These are phyloP conservation scores for Lepilemur septentrionalis DNA, from an alignment of 2,797 vertebrate genomes.

Conservation along the genomic window DNA sequence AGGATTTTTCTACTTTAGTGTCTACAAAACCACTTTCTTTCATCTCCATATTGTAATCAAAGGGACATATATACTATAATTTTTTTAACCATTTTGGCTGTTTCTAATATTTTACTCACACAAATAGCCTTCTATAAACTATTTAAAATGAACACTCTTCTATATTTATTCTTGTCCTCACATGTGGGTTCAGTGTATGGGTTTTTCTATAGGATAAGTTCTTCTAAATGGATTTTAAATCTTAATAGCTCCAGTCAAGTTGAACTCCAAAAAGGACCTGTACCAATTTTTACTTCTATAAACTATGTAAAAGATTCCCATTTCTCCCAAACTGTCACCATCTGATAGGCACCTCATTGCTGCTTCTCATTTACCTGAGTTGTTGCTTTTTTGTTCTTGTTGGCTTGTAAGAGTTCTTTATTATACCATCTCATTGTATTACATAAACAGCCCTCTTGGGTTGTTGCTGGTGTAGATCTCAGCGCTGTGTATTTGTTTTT, in stretches of 20 bases:
- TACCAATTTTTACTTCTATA: background rate
- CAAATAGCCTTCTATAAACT: background rate
- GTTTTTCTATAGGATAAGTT: background rate
- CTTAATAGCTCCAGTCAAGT: background rate
- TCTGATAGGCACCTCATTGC: background rate
- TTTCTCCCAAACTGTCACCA: background rate
- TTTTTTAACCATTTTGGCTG: background rate
- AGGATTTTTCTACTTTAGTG: background rate
- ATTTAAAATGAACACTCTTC: background rate
- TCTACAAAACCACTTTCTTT: background rate
- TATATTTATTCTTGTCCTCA: background rate
- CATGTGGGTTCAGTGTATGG: background rate
- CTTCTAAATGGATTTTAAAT: conserved; percentile 11
- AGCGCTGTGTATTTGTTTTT: background rate
- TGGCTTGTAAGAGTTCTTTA: background rate
- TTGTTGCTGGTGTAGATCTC: background rate
- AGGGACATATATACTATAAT: background rate
- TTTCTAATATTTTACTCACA: background rate
- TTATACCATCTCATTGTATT: background rate
- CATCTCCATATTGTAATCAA: background rate
- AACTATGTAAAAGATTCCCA: background rate
- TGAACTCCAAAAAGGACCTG: conserved; percentile 30
- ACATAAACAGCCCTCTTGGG: background rate
- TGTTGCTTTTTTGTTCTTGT: background rate
- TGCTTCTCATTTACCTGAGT: background rate